A percentile compares a stretch with the other conserved stretches of the same genome.
These are phyloP conservation scores for Molossus molossus DNA, from an alignment of 2,797 vertebrate genomes.

Conservation along the genomic window DNA sequence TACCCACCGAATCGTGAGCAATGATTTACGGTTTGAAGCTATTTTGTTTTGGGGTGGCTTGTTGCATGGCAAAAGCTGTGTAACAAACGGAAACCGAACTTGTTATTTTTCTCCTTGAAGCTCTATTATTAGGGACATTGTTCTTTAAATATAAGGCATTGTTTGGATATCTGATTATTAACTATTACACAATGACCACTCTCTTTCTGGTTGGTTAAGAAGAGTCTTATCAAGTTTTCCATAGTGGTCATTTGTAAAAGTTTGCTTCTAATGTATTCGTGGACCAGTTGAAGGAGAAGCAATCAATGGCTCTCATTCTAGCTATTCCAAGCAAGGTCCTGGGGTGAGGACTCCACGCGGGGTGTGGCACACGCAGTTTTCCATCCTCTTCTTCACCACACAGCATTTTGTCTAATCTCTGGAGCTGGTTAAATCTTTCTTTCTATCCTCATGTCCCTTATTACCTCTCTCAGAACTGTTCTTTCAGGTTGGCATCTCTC, in stretches of 20 bases:
- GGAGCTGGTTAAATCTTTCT: not conserved
- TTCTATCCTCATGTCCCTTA: not conserved
- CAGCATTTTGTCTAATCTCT: not conserved
- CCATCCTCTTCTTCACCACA: not conserved
- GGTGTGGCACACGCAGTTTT: not conserved
- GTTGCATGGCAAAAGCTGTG: not conserved
- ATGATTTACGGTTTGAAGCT: not conserved
- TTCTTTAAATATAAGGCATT: conserved; percentile 1
- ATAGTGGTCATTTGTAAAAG: not conserved
- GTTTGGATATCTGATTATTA: not conserved
- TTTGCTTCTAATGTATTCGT: not conserved
- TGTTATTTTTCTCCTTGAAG: conserved; percentile 12
- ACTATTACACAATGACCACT: not conserved
- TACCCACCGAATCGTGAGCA: not conserved
- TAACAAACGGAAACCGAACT: not conserved
- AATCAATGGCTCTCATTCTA: not conserved
- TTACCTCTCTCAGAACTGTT: not conserved
- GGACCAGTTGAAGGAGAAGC: not conserved
- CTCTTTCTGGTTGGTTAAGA: not conserved
- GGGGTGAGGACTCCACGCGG: not conserved
- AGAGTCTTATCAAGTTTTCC: not conserved
- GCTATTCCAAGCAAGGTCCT: not conserved
- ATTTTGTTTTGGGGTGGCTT: not conserved
- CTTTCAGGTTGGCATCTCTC: conserved; percentile 26
- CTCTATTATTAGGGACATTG: not conserved